Evolutionary conservation across 2,797 vertebrate genomes (phyloP).

Genomic region (Australoheros facetus): DNA sequence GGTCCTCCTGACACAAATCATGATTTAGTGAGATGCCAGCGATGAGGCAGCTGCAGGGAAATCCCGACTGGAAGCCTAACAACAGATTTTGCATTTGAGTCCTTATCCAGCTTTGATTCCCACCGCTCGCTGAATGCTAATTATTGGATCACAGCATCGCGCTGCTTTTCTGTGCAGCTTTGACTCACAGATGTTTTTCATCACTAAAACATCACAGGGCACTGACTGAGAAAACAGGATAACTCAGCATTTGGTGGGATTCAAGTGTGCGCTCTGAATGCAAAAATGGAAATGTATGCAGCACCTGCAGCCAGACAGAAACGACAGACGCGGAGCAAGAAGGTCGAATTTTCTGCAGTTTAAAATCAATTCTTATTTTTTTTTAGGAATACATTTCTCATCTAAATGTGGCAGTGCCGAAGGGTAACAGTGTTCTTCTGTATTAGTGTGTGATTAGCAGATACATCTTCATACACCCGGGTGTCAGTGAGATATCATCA

Average conservation of each 20-base stretch:
- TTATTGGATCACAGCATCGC: conserved; percentile 31
- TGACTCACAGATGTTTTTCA: conserved; percentile 48
- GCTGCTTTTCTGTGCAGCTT: conserved; percentile 21
- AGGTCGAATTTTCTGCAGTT: neutral
- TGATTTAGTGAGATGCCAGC: conserved; percentile 1
- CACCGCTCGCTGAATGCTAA: conserved; percentile 31
- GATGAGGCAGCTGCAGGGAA: conserved; percentile 38
- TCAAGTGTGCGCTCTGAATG: conserved; percentile 1
- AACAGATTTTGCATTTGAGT: conserved; percentile 42
- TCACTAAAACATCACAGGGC: conserved; percentile 45
- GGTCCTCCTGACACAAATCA: conserved; percentile 17
- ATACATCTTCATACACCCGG: too few species aligned
- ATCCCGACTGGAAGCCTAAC: conserved; percentile 26
- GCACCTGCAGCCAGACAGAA: conserved; percentile 23
- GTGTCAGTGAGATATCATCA: neutral
- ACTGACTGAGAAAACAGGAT: conserved; percentile 13
- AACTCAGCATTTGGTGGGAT: conserved; percentile 22
- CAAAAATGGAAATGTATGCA: conserved; percentile 25
- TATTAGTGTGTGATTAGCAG: too few species aligned
- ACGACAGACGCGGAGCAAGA: neutral
- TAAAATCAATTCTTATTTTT: neutral
- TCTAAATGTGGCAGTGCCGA: neutral
- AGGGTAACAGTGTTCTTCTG: neutral
- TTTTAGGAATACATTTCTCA: too few species aligned
- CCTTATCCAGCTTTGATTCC: conserved; percentile 53